Percentiles rank a stretch among this genome's conserved stretches.
phyloP scores from a whole-genome alignment of 2,113 vertebrate species.

The Antechinus flavipes region DNA sequence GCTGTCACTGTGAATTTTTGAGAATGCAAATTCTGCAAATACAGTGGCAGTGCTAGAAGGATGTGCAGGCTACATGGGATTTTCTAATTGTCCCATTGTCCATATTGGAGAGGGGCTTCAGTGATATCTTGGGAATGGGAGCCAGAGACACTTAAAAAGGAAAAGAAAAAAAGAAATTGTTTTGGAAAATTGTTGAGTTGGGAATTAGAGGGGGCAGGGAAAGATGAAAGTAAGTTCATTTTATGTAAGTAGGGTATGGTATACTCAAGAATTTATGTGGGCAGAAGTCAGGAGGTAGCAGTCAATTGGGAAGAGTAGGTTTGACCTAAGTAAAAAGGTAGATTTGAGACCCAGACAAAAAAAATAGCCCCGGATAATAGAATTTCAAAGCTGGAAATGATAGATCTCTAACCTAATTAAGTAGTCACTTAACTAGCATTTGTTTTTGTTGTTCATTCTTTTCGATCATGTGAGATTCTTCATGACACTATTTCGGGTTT shows the following conservation, averaged over 20 bases:
- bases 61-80: background rate
- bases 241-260: background rate
- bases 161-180: background rate
- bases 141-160: background rate
- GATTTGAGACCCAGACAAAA: background rate
- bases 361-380: background rate
- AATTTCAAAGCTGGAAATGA: background rate
- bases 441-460: background rate
- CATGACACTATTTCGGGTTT: too few relatives aligned
- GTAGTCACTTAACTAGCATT: background rate
- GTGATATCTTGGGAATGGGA: background rate
- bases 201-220: background rate
- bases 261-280: background rate
- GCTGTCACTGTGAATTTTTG: background rate
- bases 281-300: background rate
- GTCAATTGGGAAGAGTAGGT: background rate
- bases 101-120: background rate
- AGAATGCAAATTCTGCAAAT: background rate
- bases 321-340: background rate
- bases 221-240: background rate
- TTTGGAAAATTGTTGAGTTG: background rate
- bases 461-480: too few relatives aligned
- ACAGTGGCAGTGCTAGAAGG: background rate
- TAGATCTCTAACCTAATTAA: too few relatives aligned
- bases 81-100: background rate